Base-by-base conservation (phyloP, 2,888 invertebrate genomes). In the Amiota minor region DNA sequence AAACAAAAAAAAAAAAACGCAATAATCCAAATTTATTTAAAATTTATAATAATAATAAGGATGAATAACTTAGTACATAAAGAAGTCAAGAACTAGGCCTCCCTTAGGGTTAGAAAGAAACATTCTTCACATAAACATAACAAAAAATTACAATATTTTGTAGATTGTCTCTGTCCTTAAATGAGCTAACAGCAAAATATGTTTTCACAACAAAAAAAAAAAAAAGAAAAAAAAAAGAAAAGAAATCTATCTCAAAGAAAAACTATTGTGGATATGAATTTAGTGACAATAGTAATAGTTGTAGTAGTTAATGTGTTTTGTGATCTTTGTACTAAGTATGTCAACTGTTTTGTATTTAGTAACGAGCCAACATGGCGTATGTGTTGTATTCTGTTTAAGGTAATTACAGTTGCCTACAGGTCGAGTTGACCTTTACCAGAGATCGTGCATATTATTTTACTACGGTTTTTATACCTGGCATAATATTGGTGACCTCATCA, bases 371-470 rank as follows among this genome's bases (percentile, higher is more conserved):
- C 56, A 75, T 78, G 77, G 80, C 77, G 68, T 77, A 75, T 75
- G 75, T 79, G 76, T 59, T 59, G 20, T 83, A 79, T 68, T 68
- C 50, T 86, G 84, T 83, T 87, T 84, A 92, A 97, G 97, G 97
- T 91, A 97, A 97, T 93, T 97, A 97, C 94, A 97, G 97, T 93
- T 97, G 97, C 92, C 93, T 97, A 88, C 94, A 94, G 91, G 97
- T 97, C 91, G 95, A 96, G 91, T 93, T 97, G 90, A 96, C 95
- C 91, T 97, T 97, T 92, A 97, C 97, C 83, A 93, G 97, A 90
- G 97, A 97, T 92, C 94, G 97, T 92, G 96, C 97, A 90, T 97
- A 97, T 93, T 97, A 97, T 93, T 97, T 97, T 92, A 97, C 97
- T 87, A 97, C 97, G 89, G 97, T 97, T 91, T 97, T 97, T 92